Percentiles rank a stretch among this genome's conserved stretches.
Conservation (phyloP, 2,797 vertebrate species). For the Pantherophis alleghaniensis region DNA sequence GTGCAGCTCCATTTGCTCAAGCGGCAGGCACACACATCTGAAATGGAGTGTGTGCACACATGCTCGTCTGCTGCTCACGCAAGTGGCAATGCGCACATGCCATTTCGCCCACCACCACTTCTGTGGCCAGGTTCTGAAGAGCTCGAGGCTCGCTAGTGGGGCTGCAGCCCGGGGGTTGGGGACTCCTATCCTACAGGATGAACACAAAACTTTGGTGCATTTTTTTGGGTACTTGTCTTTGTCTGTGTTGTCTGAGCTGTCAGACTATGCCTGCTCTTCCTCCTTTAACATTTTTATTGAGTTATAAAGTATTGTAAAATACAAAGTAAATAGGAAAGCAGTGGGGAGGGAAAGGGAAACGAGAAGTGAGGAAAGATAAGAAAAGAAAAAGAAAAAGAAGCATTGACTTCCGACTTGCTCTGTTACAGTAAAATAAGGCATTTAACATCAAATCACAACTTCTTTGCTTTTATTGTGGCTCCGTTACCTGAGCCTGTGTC, state of each 20-base stretch:
- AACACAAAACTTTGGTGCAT: not conserved
- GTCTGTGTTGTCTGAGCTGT: not conserved
- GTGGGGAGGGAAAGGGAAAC: no score
- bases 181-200: not conserved
- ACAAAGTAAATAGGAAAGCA: no score
- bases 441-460: no score
- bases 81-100: not conserved
- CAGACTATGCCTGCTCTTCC: not conserved
- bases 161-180: rapidly evolving
- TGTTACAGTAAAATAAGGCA: no score
- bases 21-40: no score
- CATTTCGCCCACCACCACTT: rapidly evolving
- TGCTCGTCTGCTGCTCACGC: not conserved
- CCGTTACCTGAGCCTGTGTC: no score
- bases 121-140: not conserved
- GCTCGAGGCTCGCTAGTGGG: not conserved
- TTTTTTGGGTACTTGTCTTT: not conserved
- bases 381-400: no score
- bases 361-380: no score
- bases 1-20: not conserved
- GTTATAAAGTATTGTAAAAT: no score
- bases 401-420: no score
- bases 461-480: no score
- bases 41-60: not conserved
- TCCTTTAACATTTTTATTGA: no score